Conservation (phyloP, 2,797 vertebrate genomes). For the Sandelia bainsii region DNA sequence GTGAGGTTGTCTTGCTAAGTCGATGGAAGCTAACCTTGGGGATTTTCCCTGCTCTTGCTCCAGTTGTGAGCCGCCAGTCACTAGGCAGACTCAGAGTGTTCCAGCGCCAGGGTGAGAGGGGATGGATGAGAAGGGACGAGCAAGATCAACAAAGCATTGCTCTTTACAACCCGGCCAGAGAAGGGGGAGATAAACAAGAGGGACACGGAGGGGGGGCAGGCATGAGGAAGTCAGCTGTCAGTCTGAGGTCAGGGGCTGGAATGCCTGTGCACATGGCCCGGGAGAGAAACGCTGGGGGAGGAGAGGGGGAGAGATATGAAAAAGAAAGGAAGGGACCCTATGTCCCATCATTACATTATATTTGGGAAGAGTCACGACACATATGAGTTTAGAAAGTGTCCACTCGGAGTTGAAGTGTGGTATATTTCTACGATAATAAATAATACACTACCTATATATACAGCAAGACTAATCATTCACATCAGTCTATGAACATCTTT, state of each 20-base stretch:
- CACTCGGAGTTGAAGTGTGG: slow-evolving; percentile 1
- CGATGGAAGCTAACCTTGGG: slow-evolving; percentile 72
- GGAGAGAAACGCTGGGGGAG: slow-evolving; percentile 47
- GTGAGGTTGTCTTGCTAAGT: slow-evolving; percentile 68
- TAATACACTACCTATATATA: not conserved
- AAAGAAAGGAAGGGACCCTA: slow-evolving; percentile 50
- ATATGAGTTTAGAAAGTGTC: not conserved
- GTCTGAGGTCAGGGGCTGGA: slow-evolving; percentile 81
- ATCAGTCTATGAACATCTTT: not conserved
- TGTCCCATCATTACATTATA: slow-evolving; percentile 57
- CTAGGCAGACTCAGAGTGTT: slow-evolving; percentile 73
- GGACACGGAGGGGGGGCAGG: slow-evolving; percentile 73
- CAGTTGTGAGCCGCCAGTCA: slow-evolving; percentile 66
- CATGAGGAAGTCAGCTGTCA: slow-evolving; percentile 88
- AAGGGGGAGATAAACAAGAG: slow-evolving; percentile 80
- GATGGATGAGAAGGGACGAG: slow-evolving; percentile 65
- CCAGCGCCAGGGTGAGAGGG: slow-evolving; percentile 58
- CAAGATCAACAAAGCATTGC: slow-evolving; percentile 77
- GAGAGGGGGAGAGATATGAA: slow-evolving; percentile 38
- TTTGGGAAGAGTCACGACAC: slow-evolving; percentile 23
- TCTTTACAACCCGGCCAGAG: slow-evolving; percentile 59
- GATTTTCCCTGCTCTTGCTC: slow-evolving; percentile 53
- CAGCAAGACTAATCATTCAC: not conserved
- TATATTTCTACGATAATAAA: not conserved
- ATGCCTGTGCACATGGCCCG: slow-evolving; percentile 75